phyloP scores from a whole-genome alignment of 2,797 vertebrate species.

The Dryobates pubescens region DNA sequence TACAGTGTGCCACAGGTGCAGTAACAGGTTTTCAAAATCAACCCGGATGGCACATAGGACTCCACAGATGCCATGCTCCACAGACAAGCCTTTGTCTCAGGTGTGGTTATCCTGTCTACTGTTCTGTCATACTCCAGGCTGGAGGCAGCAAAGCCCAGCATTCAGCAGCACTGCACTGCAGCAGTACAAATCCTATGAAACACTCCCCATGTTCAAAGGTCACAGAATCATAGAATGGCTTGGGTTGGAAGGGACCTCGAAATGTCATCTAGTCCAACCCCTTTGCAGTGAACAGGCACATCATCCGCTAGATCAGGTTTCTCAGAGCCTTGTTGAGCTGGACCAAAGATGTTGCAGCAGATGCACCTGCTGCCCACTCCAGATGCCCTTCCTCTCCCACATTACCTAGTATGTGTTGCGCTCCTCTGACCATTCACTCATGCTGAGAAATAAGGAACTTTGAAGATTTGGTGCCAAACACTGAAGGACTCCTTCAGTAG shows the following conservation, averaged over 20 bases:
- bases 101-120: not conserved
- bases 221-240: too few relatives aligned
- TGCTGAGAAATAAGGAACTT: not conserved
- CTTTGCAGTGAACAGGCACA: too few relatives aligned
- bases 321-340: too few relatives aligned
- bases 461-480: not conserved
- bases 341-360: not conserved
- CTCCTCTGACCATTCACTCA: not conserved
- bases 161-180: not conserved
- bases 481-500: not conserved
- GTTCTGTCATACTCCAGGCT: not conserved
- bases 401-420: rapidly evolving
- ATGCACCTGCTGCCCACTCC: not conserved
- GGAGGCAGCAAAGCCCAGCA: not conserved
- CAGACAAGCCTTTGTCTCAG: not conserved
- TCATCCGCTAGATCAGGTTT: too few relatives aligned
- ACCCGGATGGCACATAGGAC: not conserved
- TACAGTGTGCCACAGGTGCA: not conserved
- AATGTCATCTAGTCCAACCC: too few relatives aligned
- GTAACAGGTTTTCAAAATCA: not conserved
- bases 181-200: not conserved
- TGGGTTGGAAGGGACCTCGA: too few relatives aligned
- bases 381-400: not conserved
- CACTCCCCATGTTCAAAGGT: not conserved
- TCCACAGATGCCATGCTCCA: rapidly evolving